Evolutionary conservation across 2,888 invertebrate species (phyloP).

Genomic region (Caenorhabditis auriculariae): DNA sequence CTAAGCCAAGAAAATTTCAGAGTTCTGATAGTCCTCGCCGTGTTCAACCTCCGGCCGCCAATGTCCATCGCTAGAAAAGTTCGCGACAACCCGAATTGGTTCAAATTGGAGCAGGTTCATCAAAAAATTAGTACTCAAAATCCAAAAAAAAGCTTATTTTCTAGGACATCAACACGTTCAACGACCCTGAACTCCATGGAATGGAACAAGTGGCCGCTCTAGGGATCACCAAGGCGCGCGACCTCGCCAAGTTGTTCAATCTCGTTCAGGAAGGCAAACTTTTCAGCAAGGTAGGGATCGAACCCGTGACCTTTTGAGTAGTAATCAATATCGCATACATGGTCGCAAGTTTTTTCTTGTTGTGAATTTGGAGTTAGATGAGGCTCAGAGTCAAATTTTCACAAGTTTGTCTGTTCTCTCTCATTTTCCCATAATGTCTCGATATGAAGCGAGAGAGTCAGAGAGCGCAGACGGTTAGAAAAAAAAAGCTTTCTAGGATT

Average conservation of each 20-base stretch:
- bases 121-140: too few relatives aligned
- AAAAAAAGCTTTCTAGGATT: too few relatives aligned
- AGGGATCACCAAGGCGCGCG: conserved; percentile 55
- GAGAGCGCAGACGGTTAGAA: too few relatives aligned
- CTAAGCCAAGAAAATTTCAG: conserved; percentile 14
- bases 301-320: too few relatives aligned
- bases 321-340: too few relatives aligned
- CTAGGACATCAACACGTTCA: conserved; percentile 56
- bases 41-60: conserved; percentile 47
- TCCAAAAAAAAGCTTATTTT: too few relatives aligned
- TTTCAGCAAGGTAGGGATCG: conserved; percentile 24
- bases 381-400: too few relatives aligned
- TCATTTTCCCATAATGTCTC: too few relatives aligned
- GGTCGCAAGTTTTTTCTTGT: too few relatives aligned
- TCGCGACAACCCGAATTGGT: conserved; percentile 55
- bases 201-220: conserved; percentile 58
- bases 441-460: too few relatives aligned
- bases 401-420: too few relatives aligned
- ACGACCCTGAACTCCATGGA: conserved; percentile 55
- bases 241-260: conserved; percentile 55
- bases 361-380: too few relatives aligned
- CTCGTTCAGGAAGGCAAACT: conserved; percentile 56
- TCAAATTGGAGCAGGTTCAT: conserved; percentile 48
- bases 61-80: conserved; percentile 50
- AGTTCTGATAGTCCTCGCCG: conserved; percentile 52